Percentiles rank a stretch among this genome's conserved stretches.
These are phyloP conservation scores for Leguminivora glycinivorella DNA, from an alignment of 1,140 invertebrate species.

Conservation along the genomic window DNA sequence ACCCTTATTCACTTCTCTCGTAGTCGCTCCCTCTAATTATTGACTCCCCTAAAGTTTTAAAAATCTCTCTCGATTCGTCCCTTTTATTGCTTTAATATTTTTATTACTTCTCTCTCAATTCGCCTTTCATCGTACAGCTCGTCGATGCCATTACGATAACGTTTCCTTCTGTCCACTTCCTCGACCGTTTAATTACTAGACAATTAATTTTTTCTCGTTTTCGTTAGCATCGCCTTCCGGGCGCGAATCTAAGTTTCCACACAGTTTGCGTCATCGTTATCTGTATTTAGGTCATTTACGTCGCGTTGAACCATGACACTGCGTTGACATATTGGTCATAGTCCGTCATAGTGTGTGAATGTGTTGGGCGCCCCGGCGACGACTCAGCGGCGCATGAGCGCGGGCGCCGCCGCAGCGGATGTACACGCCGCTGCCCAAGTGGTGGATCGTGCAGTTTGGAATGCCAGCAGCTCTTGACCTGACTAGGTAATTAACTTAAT, in stretches of 20 bases:
- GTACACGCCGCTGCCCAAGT: conserved; percentile 71
- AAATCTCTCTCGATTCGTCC: conserved; percentile 57
- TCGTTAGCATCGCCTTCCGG: conserved; percentile 39
- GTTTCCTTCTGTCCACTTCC: conserved; percentile 39
- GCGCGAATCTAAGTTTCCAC: conserved; percentile 48
- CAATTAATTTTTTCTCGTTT: conserved; percentile 48
- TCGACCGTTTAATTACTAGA: conserved; percentile 42
- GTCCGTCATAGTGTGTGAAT: conserved; percentile 50
- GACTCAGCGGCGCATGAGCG: conserved; percentile 50
- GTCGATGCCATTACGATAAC: conserved; percentile 32
- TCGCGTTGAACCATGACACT: conserved; percentile 61
- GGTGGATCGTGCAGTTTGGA: conserved; percentile 69
- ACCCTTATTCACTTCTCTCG: conserved; percentile 69
- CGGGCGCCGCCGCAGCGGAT: conserved; percentile 62
- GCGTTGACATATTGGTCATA: conserved; percentile 55
- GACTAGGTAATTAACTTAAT: conserved; percentile 58
- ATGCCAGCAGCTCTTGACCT: conserved; percentile 77
- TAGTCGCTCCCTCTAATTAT: conserved; percentile 72
- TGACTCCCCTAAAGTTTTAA: conserved; percentile 71
- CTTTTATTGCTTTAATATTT: conserved; percentile 65
- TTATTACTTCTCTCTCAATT: conserved; percentile 47
- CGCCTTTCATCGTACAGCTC: conserved; percentile 30
- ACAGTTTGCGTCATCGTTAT: conserved; percentile 59
- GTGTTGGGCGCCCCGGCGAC: conserved; percentile 41
- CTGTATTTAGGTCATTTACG: conserved; percentile 58